Evolutionary conservation across 2,888 invertebrate species (phyloP).

Genomic region (Gerosis bhagava): DNA sequence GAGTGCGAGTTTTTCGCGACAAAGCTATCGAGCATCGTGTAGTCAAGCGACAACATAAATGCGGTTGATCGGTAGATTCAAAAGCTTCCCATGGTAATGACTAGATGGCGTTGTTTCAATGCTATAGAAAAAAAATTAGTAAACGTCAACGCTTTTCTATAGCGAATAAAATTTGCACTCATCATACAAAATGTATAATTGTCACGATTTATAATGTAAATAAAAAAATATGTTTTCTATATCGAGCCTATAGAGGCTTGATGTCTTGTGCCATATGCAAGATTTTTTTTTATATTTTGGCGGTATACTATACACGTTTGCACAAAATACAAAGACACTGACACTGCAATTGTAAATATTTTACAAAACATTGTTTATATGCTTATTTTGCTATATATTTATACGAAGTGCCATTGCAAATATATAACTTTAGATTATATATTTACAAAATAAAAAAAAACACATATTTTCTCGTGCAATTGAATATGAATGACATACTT

Average conservation of each 20-base stretch:
- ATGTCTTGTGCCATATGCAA: conserved; percentile 72
- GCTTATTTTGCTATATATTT: conserved; percentile 65
- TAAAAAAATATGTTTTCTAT: conserved; percentile 36
- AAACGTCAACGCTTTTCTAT: too few species aligned
- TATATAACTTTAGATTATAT: conserved; percentile 35
- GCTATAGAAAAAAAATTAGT: too few species aligned
- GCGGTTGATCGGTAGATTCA: too few species aligned
- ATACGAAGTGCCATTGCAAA: conserved; percentile 69
- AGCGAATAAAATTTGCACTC: too few species aligned
- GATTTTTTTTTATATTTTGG: conserved; percentile 46
- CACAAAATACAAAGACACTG: conserved; percentile 40
- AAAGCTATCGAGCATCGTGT: too few species aligned
- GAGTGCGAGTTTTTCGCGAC: too few species aligned
- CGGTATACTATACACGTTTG: conserved; percentile 39
- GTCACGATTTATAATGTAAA: too few species aligned
- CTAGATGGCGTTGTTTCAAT: too few species aligned
- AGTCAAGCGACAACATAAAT: too few species aligned
- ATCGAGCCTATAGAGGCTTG: conserved; percentile 57
- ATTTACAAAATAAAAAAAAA: conserved; percentile 31
- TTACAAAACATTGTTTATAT: conserved; percentile 43
- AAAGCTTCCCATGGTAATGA: too few species aligned
- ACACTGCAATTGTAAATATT: conserved; percentile 39
- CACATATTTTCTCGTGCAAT: conserved; percentile 56
- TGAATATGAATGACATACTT: conserved; percentile 51
- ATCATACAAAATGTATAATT: too few species aligned